These are phyloP conservation scores for Sminthurides aquaticus DNA, from an alignment of 2,888 invertebrate genomes.

Conservation along the genomic window DNA sequence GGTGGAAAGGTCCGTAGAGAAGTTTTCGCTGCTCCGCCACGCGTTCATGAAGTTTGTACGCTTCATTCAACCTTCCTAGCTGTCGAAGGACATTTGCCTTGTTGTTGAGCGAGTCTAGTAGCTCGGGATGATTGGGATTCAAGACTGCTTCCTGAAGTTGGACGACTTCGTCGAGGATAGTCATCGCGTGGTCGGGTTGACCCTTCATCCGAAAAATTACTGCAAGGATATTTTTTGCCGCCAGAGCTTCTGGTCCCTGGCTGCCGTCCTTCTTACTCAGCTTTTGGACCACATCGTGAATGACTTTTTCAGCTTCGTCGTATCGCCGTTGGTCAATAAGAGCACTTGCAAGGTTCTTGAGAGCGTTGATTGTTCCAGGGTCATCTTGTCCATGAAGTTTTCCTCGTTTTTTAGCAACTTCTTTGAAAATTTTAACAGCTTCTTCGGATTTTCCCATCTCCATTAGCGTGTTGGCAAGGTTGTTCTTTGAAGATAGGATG, in stretches of 20 bases:
- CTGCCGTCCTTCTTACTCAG: neutral
- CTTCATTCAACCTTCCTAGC: neutral
- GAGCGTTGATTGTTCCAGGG: neutral
- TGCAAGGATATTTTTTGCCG: neutral
- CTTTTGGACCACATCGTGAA: neutral
- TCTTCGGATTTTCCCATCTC: neutral
- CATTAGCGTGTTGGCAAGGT: neutral
- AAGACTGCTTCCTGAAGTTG: neutral
- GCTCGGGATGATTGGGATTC: neutral
- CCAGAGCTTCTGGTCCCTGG: neutral
- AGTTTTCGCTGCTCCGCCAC: neutral
- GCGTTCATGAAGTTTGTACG: neutral
- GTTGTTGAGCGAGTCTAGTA: neutral
- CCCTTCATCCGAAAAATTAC: neutral
- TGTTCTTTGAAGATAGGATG: neutral
- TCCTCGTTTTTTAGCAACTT: neutral
- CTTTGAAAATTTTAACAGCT: neutral
- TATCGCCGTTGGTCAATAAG: neutral
- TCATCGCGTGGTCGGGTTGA: neutral
- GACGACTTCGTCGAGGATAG: neutral
- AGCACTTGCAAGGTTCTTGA: neutral
- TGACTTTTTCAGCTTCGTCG: neutral
- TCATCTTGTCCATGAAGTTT: neutral
- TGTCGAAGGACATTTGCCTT: neutral
- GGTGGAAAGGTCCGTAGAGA: neutral